Evolutionary conservation across 2,888 invertebrate species (phyloP), one percentile per base, ranked within the genome.

Genomic region (Temnothorax ravouxi): DNA sequence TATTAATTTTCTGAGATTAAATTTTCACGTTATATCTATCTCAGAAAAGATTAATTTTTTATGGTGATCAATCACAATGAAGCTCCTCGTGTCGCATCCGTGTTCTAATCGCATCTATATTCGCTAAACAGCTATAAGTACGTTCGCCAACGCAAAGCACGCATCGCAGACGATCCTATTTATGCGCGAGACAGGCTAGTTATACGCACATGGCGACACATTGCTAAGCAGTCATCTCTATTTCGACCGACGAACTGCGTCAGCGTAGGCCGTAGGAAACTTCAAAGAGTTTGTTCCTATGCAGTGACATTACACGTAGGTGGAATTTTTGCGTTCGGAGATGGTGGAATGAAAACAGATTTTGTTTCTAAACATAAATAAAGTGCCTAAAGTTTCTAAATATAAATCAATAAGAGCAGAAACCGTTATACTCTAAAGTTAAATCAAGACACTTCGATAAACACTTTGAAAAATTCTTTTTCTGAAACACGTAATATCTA

Each of bases 221-320:
- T 66, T 64, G 61, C 80, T 52, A 75, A 66, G 41, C 79, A 83
- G 86, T 88, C 88, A 87, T 76, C 84, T 88, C 88, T 88, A 88
- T 88, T 88, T 88, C 29, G 87, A 88, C 85, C 83, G 74, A 50
- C 83, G 44, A 56, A 79, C 50, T 44, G 59, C 81, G 72, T 29
- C 52, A 71, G 86, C 83, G 81, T 88, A 84, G 84, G 77, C 61
- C 81, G 79, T 56, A 56, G 13, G 56, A 71, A 83, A 38, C 44
- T 38, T 76, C 54, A 66, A 86, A 86, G 84, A 85, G 76, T 87
- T 87, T 54, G 72, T 86, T 80, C 75, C 66, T 61, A 82, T 72
- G 54, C 38, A 64, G 64, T 59, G 52, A 52, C 59, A n/a, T 50
- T 77, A 56, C 41, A 76, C 64, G 87, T 88, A 83, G 85, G 83